Conservation (phyloP, 2,797 vertebrate genomes). For the Danio choprae region DNA sequence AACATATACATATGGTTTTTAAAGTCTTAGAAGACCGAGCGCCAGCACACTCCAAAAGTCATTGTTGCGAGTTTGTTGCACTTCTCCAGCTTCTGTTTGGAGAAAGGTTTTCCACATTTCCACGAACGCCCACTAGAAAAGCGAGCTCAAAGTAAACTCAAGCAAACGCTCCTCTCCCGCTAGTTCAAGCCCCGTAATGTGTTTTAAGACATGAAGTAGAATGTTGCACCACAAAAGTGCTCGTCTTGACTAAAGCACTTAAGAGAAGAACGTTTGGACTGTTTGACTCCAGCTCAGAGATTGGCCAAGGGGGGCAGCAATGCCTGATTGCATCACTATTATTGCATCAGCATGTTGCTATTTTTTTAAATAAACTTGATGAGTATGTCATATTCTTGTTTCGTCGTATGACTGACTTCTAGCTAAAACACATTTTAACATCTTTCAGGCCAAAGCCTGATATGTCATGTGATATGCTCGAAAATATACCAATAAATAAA, state of each 20-base stretch:
- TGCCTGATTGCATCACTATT: conserved; percentile 39
- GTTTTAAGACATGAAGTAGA: conserved; percentile 46
- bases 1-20: conserved; percentile 69
- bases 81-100: conserved; percentile 3
- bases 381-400: conserved; percentile 8
- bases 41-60: conserved; percentile 75
- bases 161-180: not conserved
- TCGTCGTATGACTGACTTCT: conserved; percentile 25
- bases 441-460: conserved; percentile 7
- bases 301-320: conserved; percentile 32
- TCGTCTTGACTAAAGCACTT: conserved; percentile 41
- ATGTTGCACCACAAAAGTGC: conserved; percentile 19
- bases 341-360: conserved; percentile 52
- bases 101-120: not conserved
- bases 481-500: not conserved
- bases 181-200: conserved; percentile 7
- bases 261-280: conserved; percentile 24
- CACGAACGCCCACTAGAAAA: not conserved
- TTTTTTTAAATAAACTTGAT: conserved; percentile 7
- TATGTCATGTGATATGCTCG: not conserved
- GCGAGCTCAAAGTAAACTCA: not conserved
- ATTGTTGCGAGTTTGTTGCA: conserved; percentile 65
- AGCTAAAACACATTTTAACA: conserved; percentile 17
- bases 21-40: conserved; percentile 80
- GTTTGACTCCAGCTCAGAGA: conserved; percentile 5